phyloP scores from a whole-genome alignment of 1,140 invertebrate genomes.

The Drosophila athabasca region DNA sequence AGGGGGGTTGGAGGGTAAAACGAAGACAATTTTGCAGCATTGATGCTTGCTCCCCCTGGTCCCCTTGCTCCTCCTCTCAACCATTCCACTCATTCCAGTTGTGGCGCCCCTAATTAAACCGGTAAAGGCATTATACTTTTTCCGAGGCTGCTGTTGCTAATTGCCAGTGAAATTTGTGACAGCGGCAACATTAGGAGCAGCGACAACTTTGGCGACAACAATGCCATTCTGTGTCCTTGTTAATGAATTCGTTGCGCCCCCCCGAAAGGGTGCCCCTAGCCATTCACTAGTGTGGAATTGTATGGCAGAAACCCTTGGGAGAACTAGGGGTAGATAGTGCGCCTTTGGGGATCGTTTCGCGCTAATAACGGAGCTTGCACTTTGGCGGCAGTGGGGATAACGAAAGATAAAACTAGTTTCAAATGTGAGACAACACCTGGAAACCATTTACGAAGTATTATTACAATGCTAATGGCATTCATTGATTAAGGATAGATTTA shows the following conservation, averaged over 20 bases:
- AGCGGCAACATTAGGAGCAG: constrained; percentile 13
- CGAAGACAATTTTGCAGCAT: constrained; percentile 36
- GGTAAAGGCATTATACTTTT: constrained; percentile 31
- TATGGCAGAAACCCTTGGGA: too few species aligned
- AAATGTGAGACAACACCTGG: too few species aligned
- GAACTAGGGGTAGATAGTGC: too few species aligned
- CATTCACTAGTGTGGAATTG: too few species aligned
- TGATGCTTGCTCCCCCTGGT: constrained; percentile 12
- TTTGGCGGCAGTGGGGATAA: too few species aligned
- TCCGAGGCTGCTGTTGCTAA: constrained; percentile 30
- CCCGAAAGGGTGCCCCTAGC: background rate
- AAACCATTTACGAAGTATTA: too few species aligned
- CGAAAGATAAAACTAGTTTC: too few species aligned
- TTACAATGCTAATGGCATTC: too few species aligned
- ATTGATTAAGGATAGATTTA: too few species aligned
- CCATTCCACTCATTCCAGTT: background rate
- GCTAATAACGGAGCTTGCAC: too few species aligned
- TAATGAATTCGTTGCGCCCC: constrained; percentile 40
- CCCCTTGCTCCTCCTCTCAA: background rate
- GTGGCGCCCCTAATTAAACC: constrained; percentile 56
- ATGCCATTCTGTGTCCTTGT: constrained; percentile 46
- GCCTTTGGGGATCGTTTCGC: too few species aligned
- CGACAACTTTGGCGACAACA: constrained; percentile 26
- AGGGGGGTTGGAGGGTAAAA: constrained; percentile 4
- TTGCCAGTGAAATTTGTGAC: constrained; percentile 56